Evolutionary conservation across 2,888 invertebrate species (phyloP), one percentile per base, ranked within the genome.

Genomic region (Pogonocherus hispidulus): DNA sequence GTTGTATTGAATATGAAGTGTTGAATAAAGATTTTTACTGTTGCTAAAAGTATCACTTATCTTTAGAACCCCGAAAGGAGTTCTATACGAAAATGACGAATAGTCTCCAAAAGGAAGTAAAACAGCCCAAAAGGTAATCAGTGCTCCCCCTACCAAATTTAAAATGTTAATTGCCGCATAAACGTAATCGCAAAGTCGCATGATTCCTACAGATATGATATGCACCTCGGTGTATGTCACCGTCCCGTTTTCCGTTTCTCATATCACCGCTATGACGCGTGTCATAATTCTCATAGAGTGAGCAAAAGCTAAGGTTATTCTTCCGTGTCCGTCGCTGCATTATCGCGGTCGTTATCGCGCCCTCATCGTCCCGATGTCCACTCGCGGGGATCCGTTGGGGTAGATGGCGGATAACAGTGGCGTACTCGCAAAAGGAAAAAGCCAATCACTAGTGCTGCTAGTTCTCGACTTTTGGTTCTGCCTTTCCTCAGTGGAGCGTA

Each of bases 351-450:
- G 70, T 72, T 74, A 71, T 72, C 75, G 66, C 56, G 46, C 41
- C 72, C 71, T 69, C 74, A 75, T 73, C 76, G 73, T 72, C 76
- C 75, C 57, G 66, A 63, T 71, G 73, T 73, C 77, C 73, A 74
- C 69, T 69, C 66, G 52, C 60, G 47, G 67, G 69, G 73, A 68
- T 74, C 70, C 65, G 64, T 52, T 60, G 59, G 78, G 76, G 76
- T 72, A 75, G 76, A 74, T 76, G 35, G 52, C 32, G 54, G 76
- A 70, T 64, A 49, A 27, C 70, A 67, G 67, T 64, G 47, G 62
- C 67, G 62, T 8, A 52, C 22, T 35, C 47, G n/a, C 4, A 18
- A 3, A 46, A 22, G 1, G 22, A 8, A 18, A 46, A 46, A n/a
- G n/a, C n/a, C 11, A 46, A 46, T 18, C 18, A 1, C 0, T 6